Base-by-base conservation (phyloP, 2,888 invertebrate species). In the Hirtodrosophila confusa region DNA sequence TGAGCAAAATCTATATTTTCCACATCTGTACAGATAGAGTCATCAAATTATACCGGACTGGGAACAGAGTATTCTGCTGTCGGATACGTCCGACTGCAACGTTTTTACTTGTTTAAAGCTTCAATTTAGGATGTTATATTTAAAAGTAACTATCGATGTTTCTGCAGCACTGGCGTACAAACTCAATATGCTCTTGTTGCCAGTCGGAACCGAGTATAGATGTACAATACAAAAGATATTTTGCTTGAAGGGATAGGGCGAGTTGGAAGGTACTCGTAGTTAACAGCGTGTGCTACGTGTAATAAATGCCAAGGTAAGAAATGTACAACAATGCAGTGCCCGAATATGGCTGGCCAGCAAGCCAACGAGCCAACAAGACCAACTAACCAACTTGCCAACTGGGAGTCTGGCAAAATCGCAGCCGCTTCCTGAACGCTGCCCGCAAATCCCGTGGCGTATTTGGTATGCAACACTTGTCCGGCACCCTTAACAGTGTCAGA, bases 391-490 rank as follows among this genome's bases (percentile, higher is more conserved):
- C 31, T 31, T 31, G 31, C 6, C 31, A 31, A 31, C 31, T 31
- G 31, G 7, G 9, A 9, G 3, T 9, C 7, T 8, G 31, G 31
- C 31, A 31, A 31, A 17, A 31, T 27, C 4, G 41, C 41, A 36
- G 29, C n/a, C 45, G 49, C 55, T 58, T 71, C n/a, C 54, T 11
- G 37, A 17, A 39, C 39, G 48, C 39, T 50, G 45, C 7, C 49
- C 50, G 40, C 50, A 39, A 51, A 39, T 62, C 17, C 49, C 56
- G 80, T 54, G 60, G 47, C 65, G 41, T 60, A 83, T 79, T 80
- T 79, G 35, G 80, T 86, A 80, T 80, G 80, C 80, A 86, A 54
- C 69, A 47, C 66, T 86, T 79, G 80, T 86, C 64, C 83, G 66
- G 73, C 54, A 64, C 62, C 86, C 64, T 82, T 79, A 69, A 80